Percentiles rank a stretch among this genome's conserved stretches.
Evolutionary conservation across 1,140 invertebrate species (phyloP).

Genomic region (Drepana arcuata): DNA sequence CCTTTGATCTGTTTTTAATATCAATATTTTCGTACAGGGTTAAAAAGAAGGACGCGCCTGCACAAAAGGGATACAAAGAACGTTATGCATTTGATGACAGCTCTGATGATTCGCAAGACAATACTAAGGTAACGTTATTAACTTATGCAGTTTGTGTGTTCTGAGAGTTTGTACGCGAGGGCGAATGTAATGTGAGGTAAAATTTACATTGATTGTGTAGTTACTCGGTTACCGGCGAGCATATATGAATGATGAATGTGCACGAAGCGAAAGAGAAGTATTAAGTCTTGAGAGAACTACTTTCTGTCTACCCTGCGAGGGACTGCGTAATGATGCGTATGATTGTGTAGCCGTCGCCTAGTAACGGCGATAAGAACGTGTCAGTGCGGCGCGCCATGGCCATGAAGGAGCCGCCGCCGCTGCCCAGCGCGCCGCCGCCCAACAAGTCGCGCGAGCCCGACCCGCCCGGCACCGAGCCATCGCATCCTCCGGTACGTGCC

Average conservation of each 20-base stretch:
- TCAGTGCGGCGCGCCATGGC: constrained; percentile 74
- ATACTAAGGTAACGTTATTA: constrained; percentile 45
- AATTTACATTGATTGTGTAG: no score
- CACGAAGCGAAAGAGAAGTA: no score
- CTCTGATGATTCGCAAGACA: constrained; percentile 66
- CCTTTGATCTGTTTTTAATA: no score
- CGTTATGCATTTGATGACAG: constrained; percentile 70
- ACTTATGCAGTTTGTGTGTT: no score
- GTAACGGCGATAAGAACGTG: constrained; percentile 67
- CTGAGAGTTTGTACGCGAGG: no score
- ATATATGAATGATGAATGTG: no score
- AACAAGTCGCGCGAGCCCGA: constrained; percentile 58
- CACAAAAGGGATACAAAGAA: constrained; percentile 57
- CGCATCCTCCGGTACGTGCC: constrained; percentile 31
- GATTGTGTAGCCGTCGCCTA: constrained; percentile 18
- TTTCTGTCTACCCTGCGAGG: no score
- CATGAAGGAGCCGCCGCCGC: constrained; percentile 70
- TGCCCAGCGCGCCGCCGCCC: constrained; percentile 44
- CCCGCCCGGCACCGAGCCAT: constrained; percentile 60
- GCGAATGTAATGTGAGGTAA: no score
- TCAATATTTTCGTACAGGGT: no score
- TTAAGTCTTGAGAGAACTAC: no score
- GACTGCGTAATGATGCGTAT: no score
- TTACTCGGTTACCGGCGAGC: no score
- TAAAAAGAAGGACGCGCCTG: constrained; percentile 67